Conservation (phyloP, 2,888 invertebrate genomes). For the Atethmia centrago region DNA sequence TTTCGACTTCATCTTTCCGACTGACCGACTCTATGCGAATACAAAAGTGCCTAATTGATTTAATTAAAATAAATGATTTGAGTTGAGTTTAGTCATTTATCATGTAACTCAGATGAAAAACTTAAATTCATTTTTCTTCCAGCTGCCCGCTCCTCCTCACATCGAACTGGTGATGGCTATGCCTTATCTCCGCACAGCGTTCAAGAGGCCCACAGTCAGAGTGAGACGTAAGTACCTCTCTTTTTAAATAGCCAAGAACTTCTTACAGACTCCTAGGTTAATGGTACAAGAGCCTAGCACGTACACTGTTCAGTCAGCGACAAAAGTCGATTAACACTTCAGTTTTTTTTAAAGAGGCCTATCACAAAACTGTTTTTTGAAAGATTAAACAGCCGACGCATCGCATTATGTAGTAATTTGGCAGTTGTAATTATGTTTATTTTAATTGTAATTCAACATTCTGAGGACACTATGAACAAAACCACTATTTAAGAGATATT, state of each 20-base stretch:
- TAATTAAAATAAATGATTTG: background rate
- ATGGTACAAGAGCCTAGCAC: background rate
- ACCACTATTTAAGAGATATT: too few species aligned
- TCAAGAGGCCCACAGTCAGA: constrained; percentile 91
- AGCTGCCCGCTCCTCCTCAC: constrained; percentile 94
- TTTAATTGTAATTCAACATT: too few species aligned
- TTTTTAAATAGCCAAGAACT: background rate
- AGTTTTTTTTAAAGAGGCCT: too few species aligned
- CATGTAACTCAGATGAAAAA: background rate
- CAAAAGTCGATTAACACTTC: background rate
- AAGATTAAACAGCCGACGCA: too few species aligned
- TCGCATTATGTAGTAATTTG: too few species aligned
- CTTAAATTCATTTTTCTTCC: constrained; percentile 66
- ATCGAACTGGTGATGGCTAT: constrained; percentile 93
- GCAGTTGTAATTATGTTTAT: too few species aligned
- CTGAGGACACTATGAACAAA: too few species aligned
- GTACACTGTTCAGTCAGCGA: background rate
- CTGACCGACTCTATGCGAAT: background rate
- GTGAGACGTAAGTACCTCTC: constrained; percentile 91
- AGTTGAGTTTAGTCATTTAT: background rate
- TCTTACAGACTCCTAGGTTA: background rate
- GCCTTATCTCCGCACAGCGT: constrained; percentile 92
- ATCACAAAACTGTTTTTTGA: too few species aligned
- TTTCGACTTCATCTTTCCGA: background rate
- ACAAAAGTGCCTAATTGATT: background rate